A percentile compares a stretch with the other conserved stretches of the same genome.
Conservation (phyloP, 1,140 invertebrate genomes). For the Lithobius niger region DNA sequence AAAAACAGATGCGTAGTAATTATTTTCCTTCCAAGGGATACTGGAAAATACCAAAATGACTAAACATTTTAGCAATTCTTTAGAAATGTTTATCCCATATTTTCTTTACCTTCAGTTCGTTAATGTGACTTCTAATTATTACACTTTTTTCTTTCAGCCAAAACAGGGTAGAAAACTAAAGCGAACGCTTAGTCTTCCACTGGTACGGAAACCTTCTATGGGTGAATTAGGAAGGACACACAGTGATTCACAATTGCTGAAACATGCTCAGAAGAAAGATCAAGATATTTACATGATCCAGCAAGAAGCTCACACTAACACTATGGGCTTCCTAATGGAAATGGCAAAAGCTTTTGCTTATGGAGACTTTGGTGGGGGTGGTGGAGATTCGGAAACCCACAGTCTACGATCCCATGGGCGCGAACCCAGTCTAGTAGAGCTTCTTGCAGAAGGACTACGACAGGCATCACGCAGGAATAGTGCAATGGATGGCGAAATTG, state of each 20-base stretch:
- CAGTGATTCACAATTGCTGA: neutral
- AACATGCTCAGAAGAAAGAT: neutral
- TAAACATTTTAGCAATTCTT: too few species aligned
- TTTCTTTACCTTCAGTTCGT: neutral
- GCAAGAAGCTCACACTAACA: slow-evolving; percentile 3
- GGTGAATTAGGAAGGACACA: neutral
- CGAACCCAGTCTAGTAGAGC: neutral
- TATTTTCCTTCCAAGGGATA: too few species aligned
- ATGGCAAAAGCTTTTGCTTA: slow-evolving; percentile 6
- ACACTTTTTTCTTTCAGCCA: too few species aligned
- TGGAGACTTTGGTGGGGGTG: neutral
- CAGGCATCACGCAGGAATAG: neutral
- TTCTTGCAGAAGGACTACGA: neutral
- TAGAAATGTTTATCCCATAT: neutral
- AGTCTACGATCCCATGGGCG: neutral
- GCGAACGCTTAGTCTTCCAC: neutral
- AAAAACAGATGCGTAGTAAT: too few species aligned
- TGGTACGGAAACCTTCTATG: neutral
- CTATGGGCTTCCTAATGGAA: slow-evolving; percentile 3
- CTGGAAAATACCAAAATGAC: too few species aligned
- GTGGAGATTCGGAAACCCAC: neutral
- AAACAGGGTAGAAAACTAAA: neutral
- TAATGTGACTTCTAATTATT: too few species aligned
- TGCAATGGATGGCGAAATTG: neutral
- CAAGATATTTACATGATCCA: neutral